Conservation (phyloP, 2,797 vertebrate genomes). For the Lepilemur septentrionalis region DNA sequence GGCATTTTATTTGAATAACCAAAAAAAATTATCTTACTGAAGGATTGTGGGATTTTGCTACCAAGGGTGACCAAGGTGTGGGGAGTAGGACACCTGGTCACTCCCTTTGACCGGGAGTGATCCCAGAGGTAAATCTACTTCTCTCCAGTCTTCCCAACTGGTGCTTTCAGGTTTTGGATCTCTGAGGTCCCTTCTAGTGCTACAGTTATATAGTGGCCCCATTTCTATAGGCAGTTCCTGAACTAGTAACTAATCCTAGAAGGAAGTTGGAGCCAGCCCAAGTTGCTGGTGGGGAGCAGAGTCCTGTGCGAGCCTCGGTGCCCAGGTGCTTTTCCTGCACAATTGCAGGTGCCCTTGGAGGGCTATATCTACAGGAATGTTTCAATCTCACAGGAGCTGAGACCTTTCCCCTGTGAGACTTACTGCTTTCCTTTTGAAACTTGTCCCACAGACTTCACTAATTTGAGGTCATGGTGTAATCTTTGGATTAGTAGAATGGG, state of each 20-base stretch:
- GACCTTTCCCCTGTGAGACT: background rate
- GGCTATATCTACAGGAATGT: background rate
- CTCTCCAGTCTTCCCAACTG: background rate
- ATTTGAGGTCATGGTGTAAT: background rate
- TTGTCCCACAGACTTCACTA: background rate
- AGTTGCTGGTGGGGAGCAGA: background rate
- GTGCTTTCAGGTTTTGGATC: background rate
- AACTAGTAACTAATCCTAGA: background rate
- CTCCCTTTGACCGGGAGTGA: background rate
- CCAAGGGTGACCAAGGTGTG: background rate
- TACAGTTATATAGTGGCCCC: accelerated
- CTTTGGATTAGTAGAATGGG: background rate
- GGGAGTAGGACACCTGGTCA: background rate
- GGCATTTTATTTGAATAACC: slow-evolving; percentile 4
- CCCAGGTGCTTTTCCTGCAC: background rate
- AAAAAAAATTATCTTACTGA: background rate
- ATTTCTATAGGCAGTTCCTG: background rate
- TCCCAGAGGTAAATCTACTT: background rate
- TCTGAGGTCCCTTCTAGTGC: background rate
- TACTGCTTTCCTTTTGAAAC: background rate
- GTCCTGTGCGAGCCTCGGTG: background rate
- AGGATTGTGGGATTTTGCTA: background rate
- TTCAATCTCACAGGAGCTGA: background rate
- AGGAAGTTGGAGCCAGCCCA: background rate
- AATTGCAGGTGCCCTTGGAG: accelerated